Evolutionary conservation across 64 coral and sea anemone species (phyloP), one percentile per base, ranked within the genome.

Genomic region (Hydrozoanthus tunicans): DNA sequence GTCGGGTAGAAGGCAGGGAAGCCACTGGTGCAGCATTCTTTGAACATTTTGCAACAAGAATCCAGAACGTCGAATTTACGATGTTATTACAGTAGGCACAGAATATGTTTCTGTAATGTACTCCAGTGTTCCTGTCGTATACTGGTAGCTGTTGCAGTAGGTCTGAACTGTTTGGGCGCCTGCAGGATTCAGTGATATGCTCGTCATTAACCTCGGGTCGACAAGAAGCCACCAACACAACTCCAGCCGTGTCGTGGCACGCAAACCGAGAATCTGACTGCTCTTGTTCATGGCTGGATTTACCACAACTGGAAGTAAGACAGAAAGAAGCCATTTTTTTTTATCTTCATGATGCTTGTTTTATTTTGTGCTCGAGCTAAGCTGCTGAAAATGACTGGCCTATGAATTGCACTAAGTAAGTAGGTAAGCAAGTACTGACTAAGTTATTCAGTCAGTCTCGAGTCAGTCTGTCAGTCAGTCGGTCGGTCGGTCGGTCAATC

Each of bases 31-130:
- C 11, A 9, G 64, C 7, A 53, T 70, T 57, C 3, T 70, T 71
- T 3, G 82, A 24, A n/a, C 82, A 85, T 54, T 85, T 85, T 58
- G 43, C 82, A 4, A 85, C 82, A 85, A 85, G 17, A 4, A 10
- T 85, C 82, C 82, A 85, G 64, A 70, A 85, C 1, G 17, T 85
- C 56, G 66, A 57, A 58, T 57, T 70, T 10, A 24, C 52, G 14
- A 70, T 57, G 54, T 85, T 85, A 12, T 85, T 85, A 70, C 82
- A 85, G 5, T 26, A 65, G 9, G 82, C 82, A 85, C 82, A 85
- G 53, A 85, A 85, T 71, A 85, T 70, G 43, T 85, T 85, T 70
- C 65, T 58, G 65, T 85, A 85, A 4, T 51, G 69, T 23, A 71
- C 27, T 6, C 82, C 65, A 65, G 51, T 72, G 6, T 10, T 56